These are phyloP conservation scores for Scaptomyza polygonia DNA, from an alignment of 2,888 invertebrate species.

Conservation along the genomic window DNA sequence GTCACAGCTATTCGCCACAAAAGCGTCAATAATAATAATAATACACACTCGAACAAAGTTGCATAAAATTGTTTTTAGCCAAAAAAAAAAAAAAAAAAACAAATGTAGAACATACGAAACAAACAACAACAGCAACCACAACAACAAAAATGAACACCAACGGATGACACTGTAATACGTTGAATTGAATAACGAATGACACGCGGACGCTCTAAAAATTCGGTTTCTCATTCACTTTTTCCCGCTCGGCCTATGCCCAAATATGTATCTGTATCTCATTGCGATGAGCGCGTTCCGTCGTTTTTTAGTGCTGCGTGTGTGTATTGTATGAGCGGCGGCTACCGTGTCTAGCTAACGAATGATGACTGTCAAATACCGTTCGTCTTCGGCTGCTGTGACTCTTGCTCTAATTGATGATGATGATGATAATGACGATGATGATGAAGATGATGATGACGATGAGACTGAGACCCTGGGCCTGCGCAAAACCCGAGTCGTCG, in stretches of 20 bases:
- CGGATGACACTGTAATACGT: constrained; percentile 34
- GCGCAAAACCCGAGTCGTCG: constrained; percentile 32
- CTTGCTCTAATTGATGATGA: constrained; percentile 50
- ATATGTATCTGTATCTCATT: constrained; percentile 43
- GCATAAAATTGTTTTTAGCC: constrained; percentile 5
- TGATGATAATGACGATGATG: constrained; percentile 42
- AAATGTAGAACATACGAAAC: constrained; percentile 20
- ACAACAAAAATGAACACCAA: constrained; percentile 17
- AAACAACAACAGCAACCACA: constrained; percentile 1
- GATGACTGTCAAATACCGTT: constrained; percentile 60
- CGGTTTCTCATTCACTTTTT: constrained; percentile 58
- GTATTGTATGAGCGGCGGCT: constrained; percentile 50
- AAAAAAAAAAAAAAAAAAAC: not conserved
- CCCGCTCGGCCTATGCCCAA: constrained; percentile 42
- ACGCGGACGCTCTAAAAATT: constrained; percentile 34
- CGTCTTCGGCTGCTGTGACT: constrained; percentile 22
- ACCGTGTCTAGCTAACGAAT: constrained; percentile 74
- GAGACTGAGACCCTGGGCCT: constrained; percentile 34
- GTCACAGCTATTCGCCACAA: not conserved
- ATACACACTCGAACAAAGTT: constrained; percentile 1
- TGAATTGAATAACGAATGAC: constrained; percentile 26
- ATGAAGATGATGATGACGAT: constrained; percentile 19
- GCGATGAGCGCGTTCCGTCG: constrained; percentile 22
- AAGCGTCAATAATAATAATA: constrained; percentile 2
- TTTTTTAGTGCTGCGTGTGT: constrained; percentile 26